These are phyloP conservation scores for Falco biarmicus DNA, from an alignment of 2,797 vertebrate genomes.

Conservation along the genomic window DNA sequence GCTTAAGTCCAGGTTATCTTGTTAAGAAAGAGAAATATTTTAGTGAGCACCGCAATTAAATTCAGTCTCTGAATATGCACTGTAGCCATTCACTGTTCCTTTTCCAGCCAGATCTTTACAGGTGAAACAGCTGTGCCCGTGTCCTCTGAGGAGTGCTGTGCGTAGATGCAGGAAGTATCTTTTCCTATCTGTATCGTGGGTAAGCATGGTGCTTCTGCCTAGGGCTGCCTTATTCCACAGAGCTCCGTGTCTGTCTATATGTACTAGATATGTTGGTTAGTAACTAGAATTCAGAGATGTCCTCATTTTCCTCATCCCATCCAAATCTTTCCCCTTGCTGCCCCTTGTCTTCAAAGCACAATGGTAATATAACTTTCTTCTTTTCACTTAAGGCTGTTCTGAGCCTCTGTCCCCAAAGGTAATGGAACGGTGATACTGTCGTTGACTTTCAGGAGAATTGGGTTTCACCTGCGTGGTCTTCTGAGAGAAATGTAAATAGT, in stretches of 20 bases:
- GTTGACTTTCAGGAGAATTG: background rate
- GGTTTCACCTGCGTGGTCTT: background rate
- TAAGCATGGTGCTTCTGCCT: background rate
- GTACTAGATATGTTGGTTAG: background rate
- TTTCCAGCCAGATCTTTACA: background rate
- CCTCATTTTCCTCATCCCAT: background rate
- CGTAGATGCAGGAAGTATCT: rapidly evolving
- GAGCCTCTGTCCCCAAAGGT: background rate
- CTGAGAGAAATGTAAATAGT: background rate
- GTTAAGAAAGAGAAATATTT: background rate
- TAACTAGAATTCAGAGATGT: background rate
- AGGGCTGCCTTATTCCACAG: background rate
- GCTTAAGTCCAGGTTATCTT: background rate
- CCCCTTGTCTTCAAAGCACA: background rate
- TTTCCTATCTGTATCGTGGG: background rate
- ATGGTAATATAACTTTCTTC: background rate
- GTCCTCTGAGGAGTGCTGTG: background rate
- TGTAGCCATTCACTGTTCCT: too few species aligned
- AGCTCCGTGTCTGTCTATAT: background rate
- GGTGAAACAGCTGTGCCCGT: background rate
- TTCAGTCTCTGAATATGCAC: background rate
- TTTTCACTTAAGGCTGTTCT: background rate
- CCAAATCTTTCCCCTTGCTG: background rate
- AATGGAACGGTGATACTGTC: background rate
- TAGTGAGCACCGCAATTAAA: background rate